Percentiles rank a stretch among this genome's conserved stretches.
phyloP scores from a whole-genome alignment of 2,888 invertebrate species.

The Suillia variegata region DNA sequence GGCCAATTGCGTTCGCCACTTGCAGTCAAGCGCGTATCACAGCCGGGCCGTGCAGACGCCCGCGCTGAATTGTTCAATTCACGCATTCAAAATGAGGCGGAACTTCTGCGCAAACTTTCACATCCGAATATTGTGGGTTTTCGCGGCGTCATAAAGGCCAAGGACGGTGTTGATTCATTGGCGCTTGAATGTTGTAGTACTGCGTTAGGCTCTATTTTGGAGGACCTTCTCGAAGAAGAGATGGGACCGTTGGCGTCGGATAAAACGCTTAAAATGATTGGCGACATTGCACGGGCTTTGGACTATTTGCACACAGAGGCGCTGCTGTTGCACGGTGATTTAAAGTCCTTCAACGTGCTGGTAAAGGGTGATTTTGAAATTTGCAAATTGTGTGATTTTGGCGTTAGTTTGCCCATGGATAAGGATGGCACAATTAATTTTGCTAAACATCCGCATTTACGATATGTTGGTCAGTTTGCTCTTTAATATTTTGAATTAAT shows the following conservation, averaged over 20 bases:
- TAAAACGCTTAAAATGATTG: conserved; percentile 70
- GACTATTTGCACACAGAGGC: conserved; percentile 78
- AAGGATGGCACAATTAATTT: conserved; percentile 69
- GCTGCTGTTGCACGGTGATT: conserved; percentile 78
- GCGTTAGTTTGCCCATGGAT: conserved; percentile 75
- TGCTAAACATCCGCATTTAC: conserved; percentile 62
- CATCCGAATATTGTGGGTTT: conserved; percentile 88
- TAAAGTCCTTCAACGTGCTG: conserved; percentile 83
- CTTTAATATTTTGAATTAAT: neutral
- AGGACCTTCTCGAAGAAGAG: conserved; percentile 67
- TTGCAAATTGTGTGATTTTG: conserved; percentile 85
- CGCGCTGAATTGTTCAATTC: conserved; percentile 55
- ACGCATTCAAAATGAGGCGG: conserved; percentile 74
- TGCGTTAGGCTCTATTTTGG: conserved; percentile 77
- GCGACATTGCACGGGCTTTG: conserved; percentile 73
- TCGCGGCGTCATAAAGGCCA: conserved; percentile 61
- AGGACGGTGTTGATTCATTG: conserved; percentile 64
- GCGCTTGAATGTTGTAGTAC: conserved; percentile 80
- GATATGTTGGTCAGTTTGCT: conserved; percentile 67
- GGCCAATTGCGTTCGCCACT: conserved; percentile 79
- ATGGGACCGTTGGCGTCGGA: conserved; percentile 68
- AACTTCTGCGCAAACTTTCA: conserved; percentile 69
- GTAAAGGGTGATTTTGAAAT: conserved; percentile 75
- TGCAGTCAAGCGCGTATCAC: conserved; percentile 78
- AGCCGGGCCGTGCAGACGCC: conserved; percentile 32